Conservation (phyloP, 2,888 invertebrate genomes). For the Trichopoda pennipes region DNA sequence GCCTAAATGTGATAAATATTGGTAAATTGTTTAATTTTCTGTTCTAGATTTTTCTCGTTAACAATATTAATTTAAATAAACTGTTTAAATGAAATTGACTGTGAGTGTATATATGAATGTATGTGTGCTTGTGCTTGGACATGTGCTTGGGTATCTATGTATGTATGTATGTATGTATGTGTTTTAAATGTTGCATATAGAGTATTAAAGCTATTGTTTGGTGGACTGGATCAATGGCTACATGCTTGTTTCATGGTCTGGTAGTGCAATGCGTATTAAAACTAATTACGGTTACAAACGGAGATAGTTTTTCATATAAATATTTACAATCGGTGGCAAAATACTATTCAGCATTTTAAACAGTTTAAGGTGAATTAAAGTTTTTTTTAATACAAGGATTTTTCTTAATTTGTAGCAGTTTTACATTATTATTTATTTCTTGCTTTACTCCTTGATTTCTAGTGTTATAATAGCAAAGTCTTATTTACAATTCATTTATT, state of each 20-base stretch:
- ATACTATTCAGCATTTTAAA: not conserved
- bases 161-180: not conserved
- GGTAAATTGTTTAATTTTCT: slow-evolving; percentile 58
- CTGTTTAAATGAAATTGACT: slow-evolving; percentile 22
- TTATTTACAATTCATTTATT: no score
- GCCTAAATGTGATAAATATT: slow-evolving; percentile 56
- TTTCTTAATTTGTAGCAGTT: no score
- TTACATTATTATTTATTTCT: no score
- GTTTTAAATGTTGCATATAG: slow-evolving; percentile 29
- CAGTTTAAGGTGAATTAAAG: no score
- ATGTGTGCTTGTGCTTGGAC: not conserved
- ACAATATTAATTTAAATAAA: slow-evolving; percentile 63
- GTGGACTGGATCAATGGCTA: slow-evolving; percentile 20
- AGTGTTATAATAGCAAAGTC: no score
- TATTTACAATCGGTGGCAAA: slow-evolving; percentile 9
- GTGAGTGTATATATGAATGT: not conserved
- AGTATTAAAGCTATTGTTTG: slow-evolving; percentile 16
- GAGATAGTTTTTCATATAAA: slow-evolving; percentile 1
- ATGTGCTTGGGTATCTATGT: no score
- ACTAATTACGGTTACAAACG: slow-evolving; percentile 39
- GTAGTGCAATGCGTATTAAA: slow-evolving; percentile 46
- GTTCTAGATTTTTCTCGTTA: slow-evolving; percentile 43
- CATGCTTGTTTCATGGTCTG: slow-evolving; percentile 44
- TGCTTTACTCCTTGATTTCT: no score
- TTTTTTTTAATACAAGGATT: not conserved